Evolutionary conservation across 1,140 invertebrate genomes (phyloP).

Genomic region (Drosophila baimaii): DNA sequence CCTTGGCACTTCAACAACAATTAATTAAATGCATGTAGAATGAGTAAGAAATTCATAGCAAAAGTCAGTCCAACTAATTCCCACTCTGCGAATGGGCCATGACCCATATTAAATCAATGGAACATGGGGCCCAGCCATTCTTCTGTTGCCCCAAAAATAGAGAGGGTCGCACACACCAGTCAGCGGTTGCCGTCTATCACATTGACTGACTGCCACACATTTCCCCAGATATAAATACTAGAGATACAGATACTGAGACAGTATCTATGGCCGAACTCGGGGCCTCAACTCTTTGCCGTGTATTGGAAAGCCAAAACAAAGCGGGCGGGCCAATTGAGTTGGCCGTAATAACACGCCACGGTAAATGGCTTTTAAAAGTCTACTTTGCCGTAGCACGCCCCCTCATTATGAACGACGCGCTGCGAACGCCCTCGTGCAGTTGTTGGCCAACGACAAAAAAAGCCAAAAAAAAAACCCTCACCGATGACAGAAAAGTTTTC

Average conservation of each 20-base stretch:
- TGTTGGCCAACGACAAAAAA: constrained; percentile 21
- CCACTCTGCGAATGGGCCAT: constrained; percentile 64
- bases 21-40: background rate
- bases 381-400: constrained; percentile 74
- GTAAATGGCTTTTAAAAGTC: constrained; percentile 83
- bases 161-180: constrained; percentile 25
- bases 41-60: background rate
- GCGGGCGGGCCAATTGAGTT: constrained; percentile 74
- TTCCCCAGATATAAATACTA: constrained; percentile 57
- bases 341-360: constrained; percentile 79
- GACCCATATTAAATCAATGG: constrained; percentile 72
- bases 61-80: constrained; percentile 27
- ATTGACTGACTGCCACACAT: constrained; percentile 82
- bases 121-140: constrained; percentile 19
- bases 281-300: constrained; percentile 44
- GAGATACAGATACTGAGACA: constrained; percentile 36
- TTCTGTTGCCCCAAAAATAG: constrained; percentile 8
- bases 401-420: constrained; percentile 79
- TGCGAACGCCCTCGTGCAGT: constrained; percentile 68
- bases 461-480: background rate
- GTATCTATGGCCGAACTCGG: constrained; percentile 35
- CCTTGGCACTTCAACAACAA: background rate
- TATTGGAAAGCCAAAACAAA: constrained; percentile 50
- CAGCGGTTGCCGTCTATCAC: constrained; percentile 74
- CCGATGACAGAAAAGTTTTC: constrained; percentile 63